Evolutionary conservation across 1,140 invertebrate genomes (phyloP).

Genomic region (Babylonia areolata): DNA sequence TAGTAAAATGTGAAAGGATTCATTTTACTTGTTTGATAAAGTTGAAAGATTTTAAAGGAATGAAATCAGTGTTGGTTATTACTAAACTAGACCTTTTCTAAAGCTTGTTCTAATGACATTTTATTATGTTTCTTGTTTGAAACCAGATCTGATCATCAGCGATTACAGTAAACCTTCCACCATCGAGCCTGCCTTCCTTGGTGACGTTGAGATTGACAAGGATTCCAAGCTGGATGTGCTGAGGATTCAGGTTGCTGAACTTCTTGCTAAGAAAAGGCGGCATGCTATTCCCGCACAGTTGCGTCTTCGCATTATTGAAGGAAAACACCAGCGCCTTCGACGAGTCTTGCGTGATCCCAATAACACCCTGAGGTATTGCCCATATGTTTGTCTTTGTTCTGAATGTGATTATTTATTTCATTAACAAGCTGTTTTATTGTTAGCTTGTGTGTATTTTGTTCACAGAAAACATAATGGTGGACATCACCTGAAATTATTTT

Average conservation of each 20-base stretch:
- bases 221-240: conserved; percentile 62
- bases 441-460: too few relatives aligned
- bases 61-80: too few relatives aligned
- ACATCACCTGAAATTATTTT: too few relatives aligned
- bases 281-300: conserved; percentile 59
- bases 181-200: conserved; percentile 52
- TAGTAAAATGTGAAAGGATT: too few relatives aligned
- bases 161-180: conserved; percentile 60
- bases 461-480: too few relatives aligned
- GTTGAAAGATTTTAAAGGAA: too few relatives aligned
- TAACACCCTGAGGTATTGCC: conserved; percentile 59
- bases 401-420: too few relatives aligned
- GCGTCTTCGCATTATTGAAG: conserved; percentile 58
- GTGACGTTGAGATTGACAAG: conserved; percentile 62
- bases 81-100: too few relatives aligned
- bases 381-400: background rate
- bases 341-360: conserved; percentile 47
- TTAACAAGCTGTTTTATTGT: too few relatives aligned
- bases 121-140: background rate
- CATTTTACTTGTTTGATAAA: too few relatives aligned
- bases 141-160: conserved; percentile 47
- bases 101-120: too few relatives aligned
- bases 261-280: conserved; percentile 45
- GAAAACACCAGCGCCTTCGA: conserved; percentile 52
- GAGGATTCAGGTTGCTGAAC: conserved; percentile 60